A percentile compares a stretch with the other conserved stretches of the same genome.
These are phyloP conservation scores for Anastrepha obliqua DNA, from an alignment of 1,140 invertebrate species.

Conservation along the genomic window DNA sequence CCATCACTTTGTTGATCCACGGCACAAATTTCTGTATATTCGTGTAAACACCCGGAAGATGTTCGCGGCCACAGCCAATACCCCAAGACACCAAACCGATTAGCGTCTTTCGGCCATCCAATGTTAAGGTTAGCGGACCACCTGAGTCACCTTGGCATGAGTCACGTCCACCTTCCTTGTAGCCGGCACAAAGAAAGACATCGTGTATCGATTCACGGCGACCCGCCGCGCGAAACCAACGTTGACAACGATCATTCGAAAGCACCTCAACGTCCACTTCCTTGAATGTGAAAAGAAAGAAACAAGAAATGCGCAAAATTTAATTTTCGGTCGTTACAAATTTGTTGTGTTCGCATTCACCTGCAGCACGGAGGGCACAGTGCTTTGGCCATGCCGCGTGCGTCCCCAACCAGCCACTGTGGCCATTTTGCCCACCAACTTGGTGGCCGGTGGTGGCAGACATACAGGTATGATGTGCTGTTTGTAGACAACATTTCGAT, in stretches of 20 bases:
- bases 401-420: conserved; percentile 94
- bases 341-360: conserved; percentile 65
- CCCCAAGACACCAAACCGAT: conserved; percentile 94
- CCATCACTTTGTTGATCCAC: conserved; percentile 91
- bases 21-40: conserved; percentile 94
- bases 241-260: conserved; percentile 91
- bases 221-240: conserved; percentile 92
- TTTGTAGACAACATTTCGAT: conserved; percentile 86
- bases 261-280: conserved; percentile 92
- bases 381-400: conserved; percentile 88
- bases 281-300: conserved; percentile 66
- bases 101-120: conserved; percentile 87
- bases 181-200: conserved; percentile 94
- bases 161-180: conserved; percentile 82
- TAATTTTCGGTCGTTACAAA: not conserved
- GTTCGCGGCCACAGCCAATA: conserved; percentile 91
- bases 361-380: conserved; percentile 84
- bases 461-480: conserved; percentile 93
- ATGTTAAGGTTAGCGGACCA: conserved; percentile 86
- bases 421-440: conserved; percentile 87
- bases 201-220: conserved; percentile 93
- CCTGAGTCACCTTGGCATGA: conserved; percentile 82
- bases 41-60: conserved; percentile 92
- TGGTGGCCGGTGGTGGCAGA: conserved; percentile 83
- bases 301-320: too few species aligned